Evolutionary conservation across 2,888 invertebrate species (phyloP).

Genomic region (Holacanthella duospinosa): DNA sequence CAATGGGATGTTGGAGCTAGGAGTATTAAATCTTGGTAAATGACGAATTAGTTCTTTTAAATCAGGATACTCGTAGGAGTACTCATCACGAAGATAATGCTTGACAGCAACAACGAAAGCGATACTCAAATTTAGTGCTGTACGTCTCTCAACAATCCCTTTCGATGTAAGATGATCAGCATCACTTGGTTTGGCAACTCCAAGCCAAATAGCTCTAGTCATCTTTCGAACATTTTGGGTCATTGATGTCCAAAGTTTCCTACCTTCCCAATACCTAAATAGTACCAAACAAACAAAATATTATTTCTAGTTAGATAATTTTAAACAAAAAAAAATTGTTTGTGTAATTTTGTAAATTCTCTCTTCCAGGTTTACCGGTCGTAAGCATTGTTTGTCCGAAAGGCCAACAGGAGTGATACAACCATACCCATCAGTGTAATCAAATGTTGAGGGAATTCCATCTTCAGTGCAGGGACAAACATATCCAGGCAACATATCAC

Average conservation of each 20-base stretch:
- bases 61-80: slow-evolving; percentile 4
- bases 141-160: neutral
- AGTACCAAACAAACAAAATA: neutral
- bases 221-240: neutral
- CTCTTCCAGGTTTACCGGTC: slow-evolving; percentile 7
- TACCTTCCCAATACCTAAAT: slow-evolving; percentile 6
- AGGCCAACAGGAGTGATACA: slow-evolving; percentile 7
- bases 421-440: slow-evolving; percentile 10
- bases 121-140: neutral
- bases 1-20: neutral
- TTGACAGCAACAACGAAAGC: neutral
- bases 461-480: neutral
- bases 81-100: slow-evolving; percentile 9
- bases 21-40: neutral
- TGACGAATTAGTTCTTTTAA: neutral
- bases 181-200: neutral
- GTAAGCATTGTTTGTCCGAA: slow-evolving; percentile 13
- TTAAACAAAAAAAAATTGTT: too few relatives aligned
- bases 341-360: too few relatives aligned
- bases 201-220: slow-evolving; percentile 5
- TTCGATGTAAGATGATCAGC: neutral
- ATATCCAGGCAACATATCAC: slow-evolving; percentile 1
- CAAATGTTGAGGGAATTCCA: slow-evolving; percentile 1
- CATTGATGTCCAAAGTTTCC: slow-evolving; percentile 3
- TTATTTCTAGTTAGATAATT: neutral